These are phyloP conservation scores for Sphaerophoria taeniata DNA, from an alignment of 2,888 invertebrate genomes.

Conservation along the genomic window DNA sequence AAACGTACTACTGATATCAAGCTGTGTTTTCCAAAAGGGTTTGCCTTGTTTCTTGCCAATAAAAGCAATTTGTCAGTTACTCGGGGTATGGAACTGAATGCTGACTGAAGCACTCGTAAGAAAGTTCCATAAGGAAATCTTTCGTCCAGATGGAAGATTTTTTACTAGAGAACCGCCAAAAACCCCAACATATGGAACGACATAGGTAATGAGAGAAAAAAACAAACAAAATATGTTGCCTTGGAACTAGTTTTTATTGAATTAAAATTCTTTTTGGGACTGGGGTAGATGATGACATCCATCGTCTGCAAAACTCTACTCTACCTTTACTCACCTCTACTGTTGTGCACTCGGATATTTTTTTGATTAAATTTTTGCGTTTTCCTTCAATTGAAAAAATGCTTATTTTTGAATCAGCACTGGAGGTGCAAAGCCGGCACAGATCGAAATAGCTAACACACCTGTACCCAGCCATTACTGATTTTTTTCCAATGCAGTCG, in stretches of 20 bases:
- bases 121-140: no score
- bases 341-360: constrained; percentile 87
- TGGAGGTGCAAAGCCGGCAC: constrained; percentile 88
- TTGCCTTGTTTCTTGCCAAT: no score
- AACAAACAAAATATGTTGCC: background rate
- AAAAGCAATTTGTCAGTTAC: no score
- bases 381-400: constrained; percentile 88
- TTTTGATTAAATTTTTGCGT: constrained; percentile 86
- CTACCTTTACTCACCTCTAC: constrained; percentile 84
- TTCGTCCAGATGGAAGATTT: no score
- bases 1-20: no score
- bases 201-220: background rate
- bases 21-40: no score
- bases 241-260: background rate
- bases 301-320: background rate
- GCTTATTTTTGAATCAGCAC: constrained; percentile 86
- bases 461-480: constrained; percentile 86
- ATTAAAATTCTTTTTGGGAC: background rate
- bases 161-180: background rate
- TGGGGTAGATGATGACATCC: background rate
- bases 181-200: background rate
- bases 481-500: constrained; percentile 4
- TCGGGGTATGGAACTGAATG: no score
- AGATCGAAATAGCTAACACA: constrained; percentile 89
- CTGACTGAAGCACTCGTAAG: no score